Evolutionary conservation across 1,140 invertebrate genomes (phyloP).

Genomic region (Subanguina moxae): DNA sequence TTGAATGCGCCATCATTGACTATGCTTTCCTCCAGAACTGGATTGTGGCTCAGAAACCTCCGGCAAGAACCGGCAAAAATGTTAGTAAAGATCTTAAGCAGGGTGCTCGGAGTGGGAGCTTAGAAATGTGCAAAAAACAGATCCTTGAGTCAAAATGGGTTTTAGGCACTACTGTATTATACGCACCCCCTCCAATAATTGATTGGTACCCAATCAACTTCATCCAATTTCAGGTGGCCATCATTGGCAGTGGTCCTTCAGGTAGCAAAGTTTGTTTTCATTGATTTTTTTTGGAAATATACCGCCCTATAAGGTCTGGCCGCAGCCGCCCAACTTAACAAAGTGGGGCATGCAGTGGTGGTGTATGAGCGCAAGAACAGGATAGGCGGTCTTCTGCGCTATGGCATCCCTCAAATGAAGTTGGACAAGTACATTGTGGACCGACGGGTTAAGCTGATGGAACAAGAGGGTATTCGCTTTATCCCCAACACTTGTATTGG

Average conservation of each 20-base stretch:
- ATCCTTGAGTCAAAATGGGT: no score
- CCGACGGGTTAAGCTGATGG: conserved; percentile 78
- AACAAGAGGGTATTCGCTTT: conserved; percentile 84
- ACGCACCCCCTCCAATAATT: no score
- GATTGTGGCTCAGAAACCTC: conserved; percentile 78
- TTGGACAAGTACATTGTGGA: conserved; percentile 69
- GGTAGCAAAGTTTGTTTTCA: conserved; percentile 21
- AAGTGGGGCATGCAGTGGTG: conserved; percentile 79
- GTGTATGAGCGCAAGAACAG: conserved; percentile 94
- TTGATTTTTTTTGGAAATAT: no score
- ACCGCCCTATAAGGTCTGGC: conserved; percentile 69
- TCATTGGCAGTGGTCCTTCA: conserved; percentile 91
- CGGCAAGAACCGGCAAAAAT: conserved; percentile 71
- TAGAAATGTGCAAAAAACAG: no score
- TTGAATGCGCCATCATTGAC: conserved; percentile 97
- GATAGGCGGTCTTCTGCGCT: conserved; percentile 86
- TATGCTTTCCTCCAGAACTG: conserved; percentile 93
- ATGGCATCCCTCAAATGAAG: conserved; percentile 75
- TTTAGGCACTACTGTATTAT: no score
- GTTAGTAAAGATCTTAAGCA: background rate
- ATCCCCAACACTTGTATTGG: conserved; percentile 84
- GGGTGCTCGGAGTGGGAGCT: no score
- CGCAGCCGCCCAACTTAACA: conserved; percentile 89
- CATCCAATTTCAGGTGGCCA: conserved; percentile 68
- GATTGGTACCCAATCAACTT: no score